phyloP scores from a whole-genome alignment of 2,113 vertebrate species.

The Orientallactaga bullata region DNA sequence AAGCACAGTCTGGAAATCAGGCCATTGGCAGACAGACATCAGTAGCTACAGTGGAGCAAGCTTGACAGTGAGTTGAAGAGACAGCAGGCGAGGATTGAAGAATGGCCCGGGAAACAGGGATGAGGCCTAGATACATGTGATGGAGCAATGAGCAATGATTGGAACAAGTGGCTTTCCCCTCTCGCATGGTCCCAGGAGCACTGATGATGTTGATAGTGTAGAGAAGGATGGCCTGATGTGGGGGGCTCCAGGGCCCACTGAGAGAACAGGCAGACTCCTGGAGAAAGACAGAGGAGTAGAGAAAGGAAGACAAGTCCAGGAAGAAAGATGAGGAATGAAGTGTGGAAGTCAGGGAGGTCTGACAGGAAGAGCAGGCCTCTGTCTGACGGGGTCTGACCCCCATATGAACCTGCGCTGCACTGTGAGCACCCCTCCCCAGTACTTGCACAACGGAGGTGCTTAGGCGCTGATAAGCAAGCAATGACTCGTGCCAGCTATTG shows the following conservation, averaged over 20 bases:
- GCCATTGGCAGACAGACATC: constrained; percentile 66
- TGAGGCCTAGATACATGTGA: constrained; percentile 74
- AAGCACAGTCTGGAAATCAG: constrained; percentile 75
- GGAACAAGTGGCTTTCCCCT: constrained; percentile 50
- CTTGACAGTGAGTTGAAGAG: constrained; percentile 81
- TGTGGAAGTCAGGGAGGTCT: not conserved
- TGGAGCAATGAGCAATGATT: constrained; percentile 57
- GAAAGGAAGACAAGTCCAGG: constrained; percentile 32
- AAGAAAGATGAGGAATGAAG: constrained; percentile 39
- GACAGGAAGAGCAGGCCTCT: constrained; percentile 60
- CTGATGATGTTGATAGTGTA: not conserved
- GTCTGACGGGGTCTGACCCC: constrained; percentile 58
- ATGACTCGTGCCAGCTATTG: fast-evolving
- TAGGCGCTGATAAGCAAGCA: not conserved
- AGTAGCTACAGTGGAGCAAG: constrained; percentile 80
- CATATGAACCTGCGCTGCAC: constrained; percentile 28
- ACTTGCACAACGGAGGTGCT: not conserved
- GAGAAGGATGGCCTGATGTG: constrained; percentile 48
- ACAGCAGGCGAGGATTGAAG: constrained; percentile 80
- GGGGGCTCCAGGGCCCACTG: constrained; percentile 49
- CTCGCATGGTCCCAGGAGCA: not conserved
- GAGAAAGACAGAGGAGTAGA: constrained; percentile 16
- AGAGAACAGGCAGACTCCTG: not conserved
- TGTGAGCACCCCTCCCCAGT: too few relatives aligned
- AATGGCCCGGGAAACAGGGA: constrained; percentile 68